phyloP scores from a whole-genome alignment of 92 coral and sea anemone species.

The Plumapathes pennacea region DNA sequence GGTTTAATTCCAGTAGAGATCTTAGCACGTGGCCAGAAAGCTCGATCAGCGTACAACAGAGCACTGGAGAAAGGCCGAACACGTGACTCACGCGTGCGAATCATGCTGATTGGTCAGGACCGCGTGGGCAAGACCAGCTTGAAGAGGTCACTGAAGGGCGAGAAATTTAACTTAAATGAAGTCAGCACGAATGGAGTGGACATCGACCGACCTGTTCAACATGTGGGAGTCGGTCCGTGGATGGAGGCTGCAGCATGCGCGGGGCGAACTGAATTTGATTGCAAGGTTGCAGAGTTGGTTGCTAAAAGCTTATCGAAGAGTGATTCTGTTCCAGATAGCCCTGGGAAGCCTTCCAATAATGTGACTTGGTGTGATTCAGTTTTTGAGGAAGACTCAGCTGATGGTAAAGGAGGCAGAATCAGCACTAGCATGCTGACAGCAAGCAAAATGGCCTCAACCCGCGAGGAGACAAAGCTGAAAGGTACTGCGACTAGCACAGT shows the following conservation, averaged over 20 bases:
- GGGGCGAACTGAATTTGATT: conserved; percentile 16
- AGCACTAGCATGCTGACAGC: no score
- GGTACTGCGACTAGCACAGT: no score
- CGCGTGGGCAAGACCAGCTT: conserved; percentile 32
- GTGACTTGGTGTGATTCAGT: no score
- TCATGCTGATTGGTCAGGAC: conserved; percentile 32
- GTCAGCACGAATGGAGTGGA: conserved; percentile 22
- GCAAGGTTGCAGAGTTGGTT: conserved; percentile 24
- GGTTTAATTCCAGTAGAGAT: conserved; percentile 25
- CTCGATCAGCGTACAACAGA: conserved; percentile 26
- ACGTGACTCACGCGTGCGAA: conserved; percentile 30
- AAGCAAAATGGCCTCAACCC: no score
- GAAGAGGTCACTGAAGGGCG: conserved; percentile 30
- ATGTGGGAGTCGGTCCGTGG: conserved; percentile 15
- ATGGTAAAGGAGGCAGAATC: no score
- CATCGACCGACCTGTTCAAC: conserved; percentile 12
- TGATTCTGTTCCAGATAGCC: no score
- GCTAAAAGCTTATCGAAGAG: no score
- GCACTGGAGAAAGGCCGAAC: conserved; percentile 19
- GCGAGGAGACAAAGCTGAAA: no score
- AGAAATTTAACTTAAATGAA: conserved; percentile 21
- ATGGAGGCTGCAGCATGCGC: conserved; percentile 1
- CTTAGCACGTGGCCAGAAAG: conserved; percentile 28
- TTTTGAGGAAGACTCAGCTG: no score
- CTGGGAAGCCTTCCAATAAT: no score